Evolutionary conservation across 2,113 vertebrate genomes (phyloP).

Genomic region (Verasper variegatus): DNA sequence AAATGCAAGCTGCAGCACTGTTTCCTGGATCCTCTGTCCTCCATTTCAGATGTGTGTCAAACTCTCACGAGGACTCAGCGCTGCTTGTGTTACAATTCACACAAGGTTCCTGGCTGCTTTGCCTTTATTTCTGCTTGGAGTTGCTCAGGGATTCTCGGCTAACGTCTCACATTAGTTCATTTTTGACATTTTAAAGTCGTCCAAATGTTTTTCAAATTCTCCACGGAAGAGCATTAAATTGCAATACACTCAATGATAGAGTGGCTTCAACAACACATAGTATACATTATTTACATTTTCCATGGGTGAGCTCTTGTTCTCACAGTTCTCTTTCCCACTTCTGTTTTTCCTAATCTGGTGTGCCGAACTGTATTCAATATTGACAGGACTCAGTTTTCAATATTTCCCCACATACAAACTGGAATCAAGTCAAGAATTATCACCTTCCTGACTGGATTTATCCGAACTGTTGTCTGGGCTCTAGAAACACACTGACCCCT

Average conservation of each 20-base stretch:
- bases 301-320: no score
- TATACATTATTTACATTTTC: no score
- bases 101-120: slow-evolving; percentile 46
- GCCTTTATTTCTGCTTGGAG: slow-evolving; percentile 25
- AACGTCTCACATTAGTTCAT: slow-evolving; percentile 26
- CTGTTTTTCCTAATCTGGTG: no score
- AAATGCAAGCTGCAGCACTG: slow-evolving; percentile 60
- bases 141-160: slow-evolving; percentile 36
- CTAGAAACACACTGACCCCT: slow-evolving; percentile 32
- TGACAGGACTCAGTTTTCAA: background rate
- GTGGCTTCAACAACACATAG: background rate
- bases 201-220: no score
- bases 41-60: slow-evolving; percentile 65
- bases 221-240: no score
- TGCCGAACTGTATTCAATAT: no score
- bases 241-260: no score
- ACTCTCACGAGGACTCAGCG: slow-evolving; percentile 54
- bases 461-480: slow-evolving; percentile 3
- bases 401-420: background rate
- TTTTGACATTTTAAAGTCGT: background rate
- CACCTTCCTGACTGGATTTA: background rate
- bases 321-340: no score
- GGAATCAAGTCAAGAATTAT: background rate
- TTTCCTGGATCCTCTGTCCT: slow-evolving; percentile 68
- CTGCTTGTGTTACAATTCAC: slow-evolving; percentile 62